A percentile compares a stretch with the other conserved stretches of the same genome.
These are phyloP conservation scores for Dynastes maya DNA, from an alignment of 2,888 invertebrate genomes.

Conservation along the genomic window DNA sequence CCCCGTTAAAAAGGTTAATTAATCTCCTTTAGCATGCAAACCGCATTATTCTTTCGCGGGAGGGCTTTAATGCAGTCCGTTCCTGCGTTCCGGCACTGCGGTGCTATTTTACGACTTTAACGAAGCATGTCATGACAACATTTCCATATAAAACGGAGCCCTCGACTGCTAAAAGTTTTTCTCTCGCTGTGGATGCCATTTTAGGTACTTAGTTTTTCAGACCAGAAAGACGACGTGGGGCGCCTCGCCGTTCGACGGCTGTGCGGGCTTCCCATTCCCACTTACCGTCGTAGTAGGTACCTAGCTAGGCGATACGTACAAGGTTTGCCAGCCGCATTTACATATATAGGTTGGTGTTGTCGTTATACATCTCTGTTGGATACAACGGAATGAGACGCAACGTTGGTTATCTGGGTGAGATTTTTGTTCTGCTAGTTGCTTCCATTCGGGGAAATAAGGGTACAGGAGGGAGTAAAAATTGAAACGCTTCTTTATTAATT, in stretches of 20 bases:
- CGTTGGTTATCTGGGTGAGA: neutral
- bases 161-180: conserved; percentile 62
- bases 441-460: too few relatives aligned
- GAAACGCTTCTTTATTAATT: too few relatives aligned
- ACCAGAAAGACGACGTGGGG: conserved; percentile 33
- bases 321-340: conserved; percentile 7
- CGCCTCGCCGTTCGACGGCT: neutral
- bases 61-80: conserved; percentile 66
- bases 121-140: conserved; percentile 68
- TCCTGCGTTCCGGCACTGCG: conserved; percentile 64
- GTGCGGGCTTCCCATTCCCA: conserved; percentile 57
- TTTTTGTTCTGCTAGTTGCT: neutral
- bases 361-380: neutral
- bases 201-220: conserved; percentile 58
- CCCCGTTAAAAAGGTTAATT: conserved; percentile 68
- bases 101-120: conserved; percentile 69
- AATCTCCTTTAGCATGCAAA: conserved; percentile 68
- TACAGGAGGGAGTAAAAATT: too few relatives aligned
- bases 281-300: conserved; percentile 12
- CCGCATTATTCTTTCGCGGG: conserved; percentile 67
- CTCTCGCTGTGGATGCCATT: conserved; percentile 64
- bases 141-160: conserved; percentile 63
- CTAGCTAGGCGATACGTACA: conserved; percentile 7
- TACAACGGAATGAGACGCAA: neutral
- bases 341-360: conserved; percentile 4